Conservation (phyloP, 2,113 vertebrate species). For the Paramormyrops kingsleyae region DNA sequence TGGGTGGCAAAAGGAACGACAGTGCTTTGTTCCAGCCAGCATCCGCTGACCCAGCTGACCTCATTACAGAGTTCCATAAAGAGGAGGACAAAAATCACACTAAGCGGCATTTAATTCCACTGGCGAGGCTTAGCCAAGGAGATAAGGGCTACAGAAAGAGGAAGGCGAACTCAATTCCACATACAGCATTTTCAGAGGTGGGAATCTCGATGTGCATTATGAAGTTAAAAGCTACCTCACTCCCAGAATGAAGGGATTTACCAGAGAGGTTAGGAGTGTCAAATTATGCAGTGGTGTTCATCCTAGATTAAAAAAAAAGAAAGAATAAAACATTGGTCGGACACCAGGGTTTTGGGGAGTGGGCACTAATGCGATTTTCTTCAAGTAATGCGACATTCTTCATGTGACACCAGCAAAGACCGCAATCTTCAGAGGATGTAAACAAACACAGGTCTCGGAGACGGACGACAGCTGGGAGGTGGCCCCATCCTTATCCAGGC, state of each 20-base stretch:
- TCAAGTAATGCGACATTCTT: constrained; percentile 14
- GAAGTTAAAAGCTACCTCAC: background rate
- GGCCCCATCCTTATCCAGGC: background rate
- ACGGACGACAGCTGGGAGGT: background rate
- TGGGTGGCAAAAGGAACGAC: background rate
- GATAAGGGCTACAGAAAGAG: constrained; percentile 4
- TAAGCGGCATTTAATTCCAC: background rate
- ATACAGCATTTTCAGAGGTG: background rate
- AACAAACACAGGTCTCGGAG: background rate
- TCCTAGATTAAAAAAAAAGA: background rate
- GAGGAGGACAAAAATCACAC: background rate
- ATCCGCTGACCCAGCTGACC: background rate
- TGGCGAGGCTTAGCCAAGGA: constrained; percentile 1
- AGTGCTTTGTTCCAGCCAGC: background rate
- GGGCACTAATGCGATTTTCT: background rate
- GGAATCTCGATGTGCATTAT: background rate
- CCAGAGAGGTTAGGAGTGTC: background rate
- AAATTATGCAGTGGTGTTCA: background rate
- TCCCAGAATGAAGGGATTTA: background rate
- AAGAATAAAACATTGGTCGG: background rate
- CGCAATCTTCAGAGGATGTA: background rate
- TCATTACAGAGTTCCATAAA: constrained; percentile 4
- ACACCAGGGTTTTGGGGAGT: background rate
- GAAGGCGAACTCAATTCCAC: background rate
- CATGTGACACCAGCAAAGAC: constrained; percentile 2